Base-by-base conservation (phyloP, 2,888 invertebrate species). In the Cephus nigrinus region DNA sequence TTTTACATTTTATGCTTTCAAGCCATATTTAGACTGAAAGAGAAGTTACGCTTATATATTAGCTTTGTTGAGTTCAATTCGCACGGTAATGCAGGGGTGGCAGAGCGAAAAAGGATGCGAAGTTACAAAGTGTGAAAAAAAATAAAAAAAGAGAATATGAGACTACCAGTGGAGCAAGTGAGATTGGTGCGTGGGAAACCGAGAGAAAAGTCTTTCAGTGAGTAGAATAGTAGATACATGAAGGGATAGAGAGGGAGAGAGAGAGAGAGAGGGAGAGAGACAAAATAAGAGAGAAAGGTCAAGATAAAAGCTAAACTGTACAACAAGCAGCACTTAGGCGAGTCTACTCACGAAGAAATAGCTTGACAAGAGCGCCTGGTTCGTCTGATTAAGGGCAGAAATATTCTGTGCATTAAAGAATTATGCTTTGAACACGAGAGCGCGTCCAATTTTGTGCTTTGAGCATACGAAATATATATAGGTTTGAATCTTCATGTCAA, bases 271-370 rank as follows among this genome's bases (percentile, higher is more conserved):
- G 76, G 72, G 75, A 74, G 36, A 55, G 72, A 35, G 31, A 36
- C 69, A 76, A 33, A 74, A 40, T 73, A 78, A 73, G 55, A 33
- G 79, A 74, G 78, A 77, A 76, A 80, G 76, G 76, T 75, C 69
- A 81, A 81, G 82, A 84, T 82, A 83, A 84, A 86, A 83, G 83
- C 81, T 79, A 74, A 78, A 82, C 80, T 83, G 83, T 83, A 81
- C 83, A 84, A 86, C 83, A 83, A 83, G 85, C 82, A 80, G 82
- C 84, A 85, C 84, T 86, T 81, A 81, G 80, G 76, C 79, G 79
- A 79, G 80, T 77, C 78, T 78, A 81, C 79, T 80, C 80, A 76
- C 80, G 75, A 33, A 69, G 75, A 40, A 75, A 34, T 34, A 68
- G 76, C 73, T 71, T 76, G 75, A 40, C 36, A 79, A 76, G 69